Conservation (phyloP, 2,797 vertebrate genomes). For the Neostethus bicornis region DNA sequence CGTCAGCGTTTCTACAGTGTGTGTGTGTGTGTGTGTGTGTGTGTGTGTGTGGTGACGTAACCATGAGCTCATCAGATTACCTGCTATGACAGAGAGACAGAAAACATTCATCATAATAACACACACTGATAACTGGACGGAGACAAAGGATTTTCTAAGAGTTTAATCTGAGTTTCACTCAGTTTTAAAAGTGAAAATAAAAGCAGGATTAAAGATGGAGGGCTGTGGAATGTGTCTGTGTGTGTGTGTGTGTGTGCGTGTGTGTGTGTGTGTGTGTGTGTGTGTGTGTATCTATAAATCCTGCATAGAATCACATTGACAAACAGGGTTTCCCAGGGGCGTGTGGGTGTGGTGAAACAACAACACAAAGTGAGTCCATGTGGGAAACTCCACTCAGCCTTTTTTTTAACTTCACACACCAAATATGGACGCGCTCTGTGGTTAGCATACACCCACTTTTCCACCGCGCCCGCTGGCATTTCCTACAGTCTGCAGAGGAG, state of each 20-base stretch:
- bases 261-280: background rate
- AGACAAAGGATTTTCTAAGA: no score
- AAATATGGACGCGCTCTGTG: slow-evolving; percentile 40
- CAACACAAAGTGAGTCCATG: slow-evolving; percentile 22
- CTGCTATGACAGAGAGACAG: no score
- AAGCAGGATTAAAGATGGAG: no score
- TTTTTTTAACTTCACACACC: slow-evolving; percentile 20
- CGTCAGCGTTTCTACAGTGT: no score
- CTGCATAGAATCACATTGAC: slow-evolving; percentile 19
- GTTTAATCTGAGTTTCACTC: no score
- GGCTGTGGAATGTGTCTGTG: background rate
- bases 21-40: no score
- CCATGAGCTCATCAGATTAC: no score
- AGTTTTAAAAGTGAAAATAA: no score
- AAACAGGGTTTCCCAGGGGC: slow-evolving; percentile 35
- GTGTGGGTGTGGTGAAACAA: slow-evolving; percentile 28
- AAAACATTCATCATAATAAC: no score
- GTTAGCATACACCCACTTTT: slow-evolving; percentile 48
- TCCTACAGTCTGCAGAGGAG: slow-evolving; percentile 55
- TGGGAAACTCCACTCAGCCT: slow-evolving; percentile 22
- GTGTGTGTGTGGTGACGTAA: no score
- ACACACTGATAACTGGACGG: no score
- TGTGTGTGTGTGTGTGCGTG: slow-evolving; percentile 8
- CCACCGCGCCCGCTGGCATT: slow-evolving; percentile 67
- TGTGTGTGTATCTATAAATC: background rate